Percentiles rank a stretch among this genome's conserved stretches.
phyloP scores from a whole-genome alignment of 2,797 vertebrate genomes.

The Halcyon chelicuti region DNA sequence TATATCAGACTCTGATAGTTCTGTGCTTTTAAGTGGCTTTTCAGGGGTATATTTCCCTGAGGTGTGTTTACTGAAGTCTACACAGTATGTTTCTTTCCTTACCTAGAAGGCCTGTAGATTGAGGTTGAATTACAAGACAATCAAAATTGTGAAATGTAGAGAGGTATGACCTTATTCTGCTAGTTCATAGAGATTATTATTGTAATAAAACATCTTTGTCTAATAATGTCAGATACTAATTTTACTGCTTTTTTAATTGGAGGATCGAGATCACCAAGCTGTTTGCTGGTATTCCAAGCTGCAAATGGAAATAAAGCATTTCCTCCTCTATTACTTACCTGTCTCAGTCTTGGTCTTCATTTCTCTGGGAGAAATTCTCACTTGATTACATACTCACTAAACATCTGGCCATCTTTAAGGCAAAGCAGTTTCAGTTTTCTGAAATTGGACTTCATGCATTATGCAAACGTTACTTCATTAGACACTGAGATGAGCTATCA shows the following conservation, averaged over 20 bases:
- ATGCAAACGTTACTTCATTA: slow-evolving; percentile 43
- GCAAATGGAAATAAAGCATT: not conserved
- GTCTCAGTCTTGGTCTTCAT: not conserved
- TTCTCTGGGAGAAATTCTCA: slow-evolving; percentile 3
- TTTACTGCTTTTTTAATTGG: not conserved
- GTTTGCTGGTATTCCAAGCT: not conserved
- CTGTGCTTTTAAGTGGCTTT: not conserved
- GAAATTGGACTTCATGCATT: slow-evolving; percentile 59
- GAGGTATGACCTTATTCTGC: not conserved
- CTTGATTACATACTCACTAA: slow-evolving; percentile 17
- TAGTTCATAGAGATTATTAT: not conserved
- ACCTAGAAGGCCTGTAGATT: not conserved
- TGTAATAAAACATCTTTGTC: not conserved
- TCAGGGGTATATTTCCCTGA: not conserved
- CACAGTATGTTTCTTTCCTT: not conserved
- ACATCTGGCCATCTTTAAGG: slow-evolving; percentile 54
- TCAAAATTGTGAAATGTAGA: not conserved
- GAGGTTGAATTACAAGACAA: not conserved
- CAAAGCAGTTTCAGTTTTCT: slow-evolving; percentile 45
- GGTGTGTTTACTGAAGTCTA: not conserved
- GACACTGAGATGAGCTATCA: slow-evolving; percentile 52
- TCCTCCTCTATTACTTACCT: not conserved
- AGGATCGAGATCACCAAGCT: not conserved
- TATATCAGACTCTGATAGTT: not conserved
- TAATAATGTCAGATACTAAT: not conserved